Percentiles rank a stretch among this genome's conserved stretches.
phyloP scores from a whole-genome alignment of 2,113 vertebrate genomes.

The Uropsilus gracilis region DNA sequence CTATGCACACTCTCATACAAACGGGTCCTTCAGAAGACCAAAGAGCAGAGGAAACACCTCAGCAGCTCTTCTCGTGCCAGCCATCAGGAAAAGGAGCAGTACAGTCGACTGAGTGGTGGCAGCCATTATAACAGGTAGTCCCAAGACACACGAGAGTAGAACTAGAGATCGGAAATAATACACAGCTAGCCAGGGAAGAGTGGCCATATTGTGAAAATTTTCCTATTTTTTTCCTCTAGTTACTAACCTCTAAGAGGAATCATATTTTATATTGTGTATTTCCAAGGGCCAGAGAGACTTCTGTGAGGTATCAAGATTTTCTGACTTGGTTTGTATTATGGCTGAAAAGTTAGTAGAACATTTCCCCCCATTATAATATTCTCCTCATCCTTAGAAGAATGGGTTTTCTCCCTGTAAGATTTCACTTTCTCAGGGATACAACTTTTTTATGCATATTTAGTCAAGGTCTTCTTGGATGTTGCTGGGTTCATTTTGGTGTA shows the following conservation, averaged over 20 bases:
- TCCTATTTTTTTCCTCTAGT: background rate
- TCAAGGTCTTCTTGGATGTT: background rate
- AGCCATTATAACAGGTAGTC: slow-evolving; percentile 87
- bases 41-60: slow-evolving; percentile 88
- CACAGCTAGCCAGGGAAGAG: background rate
- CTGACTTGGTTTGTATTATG: background rate
- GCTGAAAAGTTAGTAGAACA: slow-evolving; percentile 22
- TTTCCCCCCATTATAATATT: background rate
- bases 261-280: background rate
- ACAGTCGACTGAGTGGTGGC: slow-evolving; percentile 82
- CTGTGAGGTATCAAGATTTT: background rate
- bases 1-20: slow-evolving; percentile 88
- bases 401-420: background rate
- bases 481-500: slow-evolving; percentile 1
- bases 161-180: background rate
- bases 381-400: background rate
- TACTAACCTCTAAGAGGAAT: background rate
- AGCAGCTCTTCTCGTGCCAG: slow-evolving; percentile 85
- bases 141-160: background rate
- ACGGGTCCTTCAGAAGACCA: slow-evolving; percentile 89
- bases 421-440: background rate
- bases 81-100: slow-evolving; percentile 88
- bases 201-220: background rate
- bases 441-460: slow-evolving; percentile 19
- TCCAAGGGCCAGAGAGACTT: background rate